Evolutionary conservation across 1,140 invertebrate species (phyloP).

Genomic region (Vanessa tameamea): DNA sequence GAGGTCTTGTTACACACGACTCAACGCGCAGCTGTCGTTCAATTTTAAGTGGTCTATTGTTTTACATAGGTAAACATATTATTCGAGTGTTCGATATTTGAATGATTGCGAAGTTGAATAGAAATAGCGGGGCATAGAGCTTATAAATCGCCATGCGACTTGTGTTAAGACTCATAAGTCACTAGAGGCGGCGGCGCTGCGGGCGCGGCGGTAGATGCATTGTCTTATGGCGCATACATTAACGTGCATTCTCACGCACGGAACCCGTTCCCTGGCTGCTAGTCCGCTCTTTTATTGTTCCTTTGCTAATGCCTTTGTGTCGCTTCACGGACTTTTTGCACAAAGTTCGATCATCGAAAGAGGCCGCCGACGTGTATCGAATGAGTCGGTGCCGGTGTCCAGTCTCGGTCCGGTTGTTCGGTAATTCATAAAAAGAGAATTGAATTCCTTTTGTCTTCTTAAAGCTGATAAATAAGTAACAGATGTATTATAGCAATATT

Average conservation of each 20-base stretch:
- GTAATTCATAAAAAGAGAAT: conserved; percentile 47
- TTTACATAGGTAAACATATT: conserved; percentile 17
- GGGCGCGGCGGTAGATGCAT: conserved; percentile 45
- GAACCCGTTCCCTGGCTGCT: conserved; percentile 56
- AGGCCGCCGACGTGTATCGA: conserved; percentile 57
- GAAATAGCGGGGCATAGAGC: conserved; percentile 14
- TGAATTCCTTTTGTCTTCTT: conserved; percentile 4
- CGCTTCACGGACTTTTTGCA: conserved; percentile 58
- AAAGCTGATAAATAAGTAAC: not conserved
- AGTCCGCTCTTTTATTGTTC: conserved; percentile 59
- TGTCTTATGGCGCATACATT: conserved; percentile 63
- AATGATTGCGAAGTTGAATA: conserved; percentile 32
- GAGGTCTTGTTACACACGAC: conserved; percentile 61
- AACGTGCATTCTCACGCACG: conserved; percentile 63
- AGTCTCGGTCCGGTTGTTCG: conserved; percentile 36
- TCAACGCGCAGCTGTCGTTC: conserved; percentile 50
- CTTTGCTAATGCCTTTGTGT: conserved; percentile 64
- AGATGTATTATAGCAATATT: not conserved
- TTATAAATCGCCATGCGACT: conserved; percentile 47
- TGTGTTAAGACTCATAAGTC: conserved; percentile 53
- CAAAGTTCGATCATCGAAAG: conserved; percentile 60
- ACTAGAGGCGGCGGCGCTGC: conserved; percentile 49
- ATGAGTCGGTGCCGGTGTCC: conserved; percentile 44
- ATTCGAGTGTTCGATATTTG: conserved; percentile 25
- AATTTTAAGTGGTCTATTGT: conserved; percentile 26